phyloP scores from a whole-genome alignment of 2,888 invertebrate species.

The Tetranychus piercei region DNA sequence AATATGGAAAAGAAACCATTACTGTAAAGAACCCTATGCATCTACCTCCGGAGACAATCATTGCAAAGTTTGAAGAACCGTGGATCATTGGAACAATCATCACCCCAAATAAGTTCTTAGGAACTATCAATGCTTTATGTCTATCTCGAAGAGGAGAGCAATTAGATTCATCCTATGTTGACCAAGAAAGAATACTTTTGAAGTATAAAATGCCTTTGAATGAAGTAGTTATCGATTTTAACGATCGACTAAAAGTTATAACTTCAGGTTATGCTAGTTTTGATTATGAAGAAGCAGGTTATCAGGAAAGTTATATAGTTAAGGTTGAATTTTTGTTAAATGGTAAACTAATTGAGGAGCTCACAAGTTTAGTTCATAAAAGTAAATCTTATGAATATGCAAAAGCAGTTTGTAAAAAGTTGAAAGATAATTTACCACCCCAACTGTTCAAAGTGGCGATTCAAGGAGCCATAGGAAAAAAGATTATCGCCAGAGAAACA shows the following conservation, averaged over 20 bases:
- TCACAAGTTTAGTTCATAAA: constrained; percentile 58
- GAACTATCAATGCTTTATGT: constrained; percentile 30
- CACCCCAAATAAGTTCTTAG: constrained; percentile 44
- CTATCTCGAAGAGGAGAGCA: constrained; percentile 51
- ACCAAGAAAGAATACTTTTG: constrained; percentile 59
- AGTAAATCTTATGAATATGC: constrained; percentile 47
- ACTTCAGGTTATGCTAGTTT: constrained; percentile 87
- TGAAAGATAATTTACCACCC: constrained; percentile 66
- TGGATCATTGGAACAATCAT: constrained; percentile 73
- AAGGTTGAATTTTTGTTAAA: constrained; percentile 62
- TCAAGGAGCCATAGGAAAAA: constrained; percentile 59
- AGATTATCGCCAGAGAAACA: constrained; percentile 64
- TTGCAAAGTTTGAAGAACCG: constrained; percentile 64
- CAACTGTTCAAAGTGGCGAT: constrained; percentile 67
- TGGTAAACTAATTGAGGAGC: constrained; percentile 57
- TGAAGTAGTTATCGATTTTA: constrained; percentile 86
- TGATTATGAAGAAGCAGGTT: constrained; percentile 76
- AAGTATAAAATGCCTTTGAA: constrained; percentile 68
- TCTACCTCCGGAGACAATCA: constrained; percentile 39
- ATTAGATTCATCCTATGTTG: constrained; percentile 53
- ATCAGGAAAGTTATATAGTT: constrained; percentile 50
- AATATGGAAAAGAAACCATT: constrained; percentile 34
- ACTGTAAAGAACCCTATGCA: constrained; percentile 33
- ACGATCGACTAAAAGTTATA: constrained; percentile 67
- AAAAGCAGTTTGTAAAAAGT: constrained; percentile 48